A percentile compares a stretch with the other conserved stretches of the same genome.
These are phyloP conservation scores for Ascaphus truei DNA, from an alignment of 2,113 vertebrate species.

Conservation along the genomic window DNA sequence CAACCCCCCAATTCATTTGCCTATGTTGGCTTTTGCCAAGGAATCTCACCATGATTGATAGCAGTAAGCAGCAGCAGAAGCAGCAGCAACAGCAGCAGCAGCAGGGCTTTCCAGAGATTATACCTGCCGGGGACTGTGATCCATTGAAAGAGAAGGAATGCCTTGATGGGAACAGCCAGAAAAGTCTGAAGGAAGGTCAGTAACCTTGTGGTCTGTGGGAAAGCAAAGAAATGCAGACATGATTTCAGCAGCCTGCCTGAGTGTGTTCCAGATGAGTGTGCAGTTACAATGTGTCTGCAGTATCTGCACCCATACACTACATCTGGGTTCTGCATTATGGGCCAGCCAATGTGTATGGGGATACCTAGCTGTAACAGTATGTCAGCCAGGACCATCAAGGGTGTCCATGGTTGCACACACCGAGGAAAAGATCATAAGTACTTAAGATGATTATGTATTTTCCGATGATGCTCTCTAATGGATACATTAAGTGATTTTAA, in stretches of 20 bases:
- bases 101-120: conserved; percentile 64
- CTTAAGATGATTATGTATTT: conserved; percentile 9
- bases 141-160: conserved; percentile 70
- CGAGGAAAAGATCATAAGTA: not conserved
- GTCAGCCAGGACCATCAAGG: not conserved
- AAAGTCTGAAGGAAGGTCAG: conserved; percentile 78
- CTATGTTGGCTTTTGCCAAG: conserved; percentile 11
- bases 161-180: conserved; percentile 67
- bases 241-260: not conserved
- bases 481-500: not conserved
- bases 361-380: not conserved
- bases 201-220: conserved; percentile 38
- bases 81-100: too few relatives aligned
- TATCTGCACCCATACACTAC: conserved; percentile 2
- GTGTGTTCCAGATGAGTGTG: not conserved
- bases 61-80: conserved; percentile 74
- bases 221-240: not conserved
- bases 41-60: conserved; percentile 73
- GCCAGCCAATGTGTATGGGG: not conserved
- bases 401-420: too few relatives aligned
- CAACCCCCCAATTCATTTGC: not conserved
- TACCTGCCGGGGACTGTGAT: conserved; percentile 59
- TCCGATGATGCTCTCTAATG: not conserved
- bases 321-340: conserved; percentile 21
- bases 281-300: conserved; percentile 8